Percentiles rank a stretch among this genome's conserved stretches.
phyloP scores from a whole-genome alignment of 2,113 vertebrate genomes.

The Archilochus colubris region DNA sequence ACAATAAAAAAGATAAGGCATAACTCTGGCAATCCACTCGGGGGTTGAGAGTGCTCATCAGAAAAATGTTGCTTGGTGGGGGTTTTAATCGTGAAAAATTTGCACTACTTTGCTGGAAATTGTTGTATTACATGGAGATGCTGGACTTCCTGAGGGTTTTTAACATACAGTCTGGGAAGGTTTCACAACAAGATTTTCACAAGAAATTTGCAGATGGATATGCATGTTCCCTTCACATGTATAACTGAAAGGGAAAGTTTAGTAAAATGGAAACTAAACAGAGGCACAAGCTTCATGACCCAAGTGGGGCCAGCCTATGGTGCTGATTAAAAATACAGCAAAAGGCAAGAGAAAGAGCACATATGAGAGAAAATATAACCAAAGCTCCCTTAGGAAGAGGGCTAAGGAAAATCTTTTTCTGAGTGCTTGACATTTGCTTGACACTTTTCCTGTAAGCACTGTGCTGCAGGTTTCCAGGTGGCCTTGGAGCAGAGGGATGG shows the following conservation, averaged over 20 bases:
- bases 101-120: not conserved
- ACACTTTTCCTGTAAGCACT: not conserved
- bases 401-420: not conserved
- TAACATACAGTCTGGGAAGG: not conserved
- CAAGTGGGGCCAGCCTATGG: not conserved
- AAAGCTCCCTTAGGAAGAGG: not conserved
- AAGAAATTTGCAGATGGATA: constrained; percentile 6
- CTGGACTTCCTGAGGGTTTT: not conserved
- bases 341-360: not conserved
- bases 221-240: not conserved
- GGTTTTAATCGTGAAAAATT: not conserved
- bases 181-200: not conserved
- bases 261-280: constrained; percentile 36
- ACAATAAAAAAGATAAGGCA: not conserved
- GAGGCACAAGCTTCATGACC: constrained; percentile 9
- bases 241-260: not conserved
- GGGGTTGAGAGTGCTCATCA: not conserved
- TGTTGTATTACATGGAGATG: not conserved
- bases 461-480: not conserved
- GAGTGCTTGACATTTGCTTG: not conserved
- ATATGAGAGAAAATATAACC: not conserved
- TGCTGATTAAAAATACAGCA: constrained; percentile 11
- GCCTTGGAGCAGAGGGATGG: not conserved
- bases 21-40: not conserved
- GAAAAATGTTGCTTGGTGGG: not conserved